Evolutionary conservation across 2,888 invertebrate genomes (phyloP).

Genomic region (Acanthacorydalis orientalis): DNA sequence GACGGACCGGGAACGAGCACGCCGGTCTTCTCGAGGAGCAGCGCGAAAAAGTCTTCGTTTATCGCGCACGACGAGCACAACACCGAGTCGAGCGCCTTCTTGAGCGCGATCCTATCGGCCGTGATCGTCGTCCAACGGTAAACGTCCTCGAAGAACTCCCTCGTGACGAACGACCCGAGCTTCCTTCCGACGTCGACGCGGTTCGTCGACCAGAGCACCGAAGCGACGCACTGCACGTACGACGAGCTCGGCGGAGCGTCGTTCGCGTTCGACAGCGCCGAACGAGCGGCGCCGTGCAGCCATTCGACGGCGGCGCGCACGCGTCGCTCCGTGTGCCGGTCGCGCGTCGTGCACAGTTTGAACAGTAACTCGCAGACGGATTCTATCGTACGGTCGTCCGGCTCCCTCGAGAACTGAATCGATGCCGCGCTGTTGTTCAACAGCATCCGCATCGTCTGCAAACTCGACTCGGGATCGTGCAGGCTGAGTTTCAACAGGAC

Average conservation of each 20-base stretch:
- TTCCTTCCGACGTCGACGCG: slow-evolving; percentile 40
- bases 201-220: slow-evolving; percentile 61
- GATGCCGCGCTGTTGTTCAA: slow-evolving; percentile 33
- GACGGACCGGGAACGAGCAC: slow-evolving; percentile 35
- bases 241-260: slow-evolving; percentile 31
- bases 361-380: slow-evolving; percentile 67
- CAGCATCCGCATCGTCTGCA: slow-evolving; percentile 37
- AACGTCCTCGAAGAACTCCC: slow-evolving; percentile 58
- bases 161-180: slow-evolving; percentile 48
- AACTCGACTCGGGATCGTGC: slow-evolving; percentile 40
- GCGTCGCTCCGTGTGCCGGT: slow-evolving; percentile 39
- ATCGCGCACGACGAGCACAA: slow-evolving; percentile 77
- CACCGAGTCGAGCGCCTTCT: slow-evolving; percentile 70
- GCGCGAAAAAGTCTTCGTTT: slow-evolving; percentile 57
- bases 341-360: slow-evolving; percentile 52
- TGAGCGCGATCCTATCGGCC: slow-evolving; percentile 52
- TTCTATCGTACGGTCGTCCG: slow-evolving; percentile 26
- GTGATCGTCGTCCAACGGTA: slow-evolving; percentile 62
- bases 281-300: slow-evolving; percentile 43
- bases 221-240: slow-evolving; percentile 62
- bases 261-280: slow-evolving; percentile 19
- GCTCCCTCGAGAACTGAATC: slow-evolving; percentile 15
- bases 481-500: slow-evolving; percentile 53
- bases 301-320: slow-evolving; percentile 54
- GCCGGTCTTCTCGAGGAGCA: slow-evolving; percentile 55